Evolutionary conservation across 2,888 invertebrate species (phyloP).

Genomic region (Hipparchia semele): DNA sequence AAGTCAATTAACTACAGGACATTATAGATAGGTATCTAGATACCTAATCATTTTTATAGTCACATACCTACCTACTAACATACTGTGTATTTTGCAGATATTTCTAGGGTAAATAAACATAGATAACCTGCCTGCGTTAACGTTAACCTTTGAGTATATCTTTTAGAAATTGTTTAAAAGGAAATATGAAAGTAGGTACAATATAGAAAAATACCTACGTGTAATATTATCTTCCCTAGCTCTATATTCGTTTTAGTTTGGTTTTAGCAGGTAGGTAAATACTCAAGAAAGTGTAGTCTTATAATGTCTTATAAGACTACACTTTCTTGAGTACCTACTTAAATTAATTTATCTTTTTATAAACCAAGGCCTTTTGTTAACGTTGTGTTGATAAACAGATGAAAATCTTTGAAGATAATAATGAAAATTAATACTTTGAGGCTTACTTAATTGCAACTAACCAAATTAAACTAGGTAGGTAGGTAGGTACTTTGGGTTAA

Average conservation of each 20-base stretch:
- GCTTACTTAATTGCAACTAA: no score
- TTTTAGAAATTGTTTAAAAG: no score
- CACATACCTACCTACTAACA: not conserved
- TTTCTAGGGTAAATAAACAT: not conserved
- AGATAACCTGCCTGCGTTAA: not conserved
- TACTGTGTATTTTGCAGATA: not conserved
- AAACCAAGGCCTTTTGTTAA: not conserved
- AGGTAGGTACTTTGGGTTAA: not conserved
- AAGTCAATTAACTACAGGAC: no score
- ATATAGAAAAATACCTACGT: no score
- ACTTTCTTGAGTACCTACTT: not conserved
- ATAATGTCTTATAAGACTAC: no score
- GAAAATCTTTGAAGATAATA: not conserved
- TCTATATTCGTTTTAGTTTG: not conserved
- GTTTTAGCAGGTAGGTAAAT: not conserved
- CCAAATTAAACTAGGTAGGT: no score
- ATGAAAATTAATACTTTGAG: no score
- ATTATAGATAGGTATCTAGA: not conserved
- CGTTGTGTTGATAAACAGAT: not conserved
- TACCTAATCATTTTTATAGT: not conserved
- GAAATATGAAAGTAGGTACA: no score
- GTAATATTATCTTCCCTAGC: no score
- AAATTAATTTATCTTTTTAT: not conserved
- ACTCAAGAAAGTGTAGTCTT: not conserved
- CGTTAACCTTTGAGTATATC: no score